phyloP scores from a whole-genome alignment of 1,140 invertebrate genomes.

The Trichonephila clavipes region DNA sequence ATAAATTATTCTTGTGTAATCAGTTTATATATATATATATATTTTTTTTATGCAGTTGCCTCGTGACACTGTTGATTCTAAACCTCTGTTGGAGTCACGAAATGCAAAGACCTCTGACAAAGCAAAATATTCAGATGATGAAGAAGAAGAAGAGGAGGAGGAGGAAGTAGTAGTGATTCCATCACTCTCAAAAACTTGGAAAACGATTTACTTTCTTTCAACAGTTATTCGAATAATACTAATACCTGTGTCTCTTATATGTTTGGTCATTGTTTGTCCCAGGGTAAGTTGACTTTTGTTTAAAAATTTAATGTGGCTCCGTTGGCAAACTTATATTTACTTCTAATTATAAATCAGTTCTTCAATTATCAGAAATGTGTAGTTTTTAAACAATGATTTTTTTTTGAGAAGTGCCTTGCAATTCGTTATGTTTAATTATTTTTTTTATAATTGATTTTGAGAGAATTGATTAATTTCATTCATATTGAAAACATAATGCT shows the following conservation, averaged over 20 bases:
- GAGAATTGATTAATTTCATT: too few species aligned
- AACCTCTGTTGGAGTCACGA: neutral
- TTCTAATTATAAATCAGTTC: too few species aligned
- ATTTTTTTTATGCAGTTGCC: neutral
- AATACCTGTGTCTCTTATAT: slow-evolving; percentile 30
- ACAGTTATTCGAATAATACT: slow-evolving; percentile 27
- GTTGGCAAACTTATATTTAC: too few species aligned
- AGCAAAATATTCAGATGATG: slow-evolving; percentile 69
- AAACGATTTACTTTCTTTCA: slow-evolving; percentile 7
- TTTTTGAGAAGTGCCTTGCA: too few species aligned
- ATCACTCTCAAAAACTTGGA: neutral
- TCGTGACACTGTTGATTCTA: neutral
- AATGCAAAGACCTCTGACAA: slow-evolving; percentile 26
- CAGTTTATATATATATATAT: too few species aligned
- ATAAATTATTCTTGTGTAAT: too few species aligned
- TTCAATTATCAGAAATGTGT: too few species aligned
- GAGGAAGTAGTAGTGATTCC: neutral
- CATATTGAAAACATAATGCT: too few species aligned
- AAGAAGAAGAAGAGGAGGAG: slow-evolving; percentile 60
- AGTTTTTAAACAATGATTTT: too few species aligned
- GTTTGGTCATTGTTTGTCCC: slow-evolving; percentile 58
- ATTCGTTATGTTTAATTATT: too few species aligned
- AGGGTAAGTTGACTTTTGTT: neutral
- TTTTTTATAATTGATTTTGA: too few species aligned
- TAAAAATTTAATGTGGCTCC: too few species aligned